These are phyloP conservation scores for Ia io DNA, from an alignment of 2,113 vertebrate genomes.

Conservation along the genomic window DNA sequence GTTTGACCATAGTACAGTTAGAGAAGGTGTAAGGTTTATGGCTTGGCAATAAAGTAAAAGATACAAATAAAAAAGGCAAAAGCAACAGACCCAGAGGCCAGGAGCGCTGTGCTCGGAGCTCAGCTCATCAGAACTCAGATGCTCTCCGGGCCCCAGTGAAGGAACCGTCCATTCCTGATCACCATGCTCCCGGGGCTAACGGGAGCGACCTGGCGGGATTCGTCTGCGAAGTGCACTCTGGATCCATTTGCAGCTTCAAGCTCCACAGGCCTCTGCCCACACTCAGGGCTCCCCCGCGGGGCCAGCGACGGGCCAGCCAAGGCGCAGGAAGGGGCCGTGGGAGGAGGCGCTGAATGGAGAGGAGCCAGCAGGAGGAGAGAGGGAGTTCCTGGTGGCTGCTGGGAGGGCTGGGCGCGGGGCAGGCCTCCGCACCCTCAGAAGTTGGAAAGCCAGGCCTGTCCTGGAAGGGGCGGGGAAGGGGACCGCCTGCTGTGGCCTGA, in stretches of 20 bases:
- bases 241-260: not conserved
- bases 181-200: not conserved
- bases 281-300: not conserved
- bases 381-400: not conserved
- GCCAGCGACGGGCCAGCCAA: not conserved
- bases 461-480: not conserved
- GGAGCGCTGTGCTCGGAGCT: not conserved
- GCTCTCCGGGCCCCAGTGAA: not conserved
- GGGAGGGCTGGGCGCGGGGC: not conserved
- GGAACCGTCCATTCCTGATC: not conserved
- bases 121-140: not conserved
- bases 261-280: not conserved
- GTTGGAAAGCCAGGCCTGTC: no score
- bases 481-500: not conserved
- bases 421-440: no score
- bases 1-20: no score
- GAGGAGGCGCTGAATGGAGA: no score
- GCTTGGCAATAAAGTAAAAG: no score
- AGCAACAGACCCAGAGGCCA: not conserved
- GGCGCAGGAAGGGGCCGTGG: not conserved
- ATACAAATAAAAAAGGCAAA: no score
- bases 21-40: no score
- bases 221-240: not conserved
- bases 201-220: no score
- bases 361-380: not conserved